Evolutionary conservation across 2,113 vertebrate genomes (phyloP).

Genomic region (Antigone vipio): DNA sequence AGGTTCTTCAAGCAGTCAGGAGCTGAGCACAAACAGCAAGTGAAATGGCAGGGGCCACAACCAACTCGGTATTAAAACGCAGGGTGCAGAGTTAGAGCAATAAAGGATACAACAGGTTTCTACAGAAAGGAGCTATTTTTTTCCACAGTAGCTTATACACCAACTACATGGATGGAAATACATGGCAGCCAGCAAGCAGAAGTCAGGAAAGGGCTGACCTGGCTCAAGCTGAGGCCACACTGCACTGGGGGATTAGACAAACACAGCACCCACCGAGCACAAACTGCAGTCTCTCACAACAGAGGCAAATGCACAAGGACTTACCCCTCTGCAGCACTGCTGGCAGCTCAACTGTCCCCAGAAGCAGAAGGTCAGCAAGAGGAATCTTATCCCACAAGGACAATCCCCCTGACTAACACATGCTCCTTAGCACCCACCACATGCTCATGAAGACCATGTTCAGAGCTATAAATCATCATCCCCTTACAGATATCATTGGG

Average conservation of each 20-base stretch:
- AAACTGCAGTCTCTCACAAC: not conserved
- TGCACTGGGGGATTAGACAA: not conserved
- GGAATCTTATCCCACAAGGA: not conserved
- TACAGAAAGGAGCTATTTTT: not conserved
- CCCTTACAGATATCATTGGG: not conserved
- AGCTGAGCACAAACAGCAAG: not conserved
- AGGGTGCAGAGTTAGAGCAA: not conserved
- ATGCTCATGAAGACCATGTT: not conserved
- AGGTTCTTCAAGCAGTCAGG: not conserved
- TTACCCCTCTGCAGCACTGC: not conserved
- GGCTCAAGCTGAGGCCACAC: not conserved
- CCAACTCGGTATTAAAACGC: not conserved
- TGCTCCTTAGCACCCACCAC: not conserved
- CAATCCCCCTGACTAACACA: not conserved
- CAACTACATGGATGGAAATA: not conserved
- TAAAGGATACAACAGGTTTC: not conserved
- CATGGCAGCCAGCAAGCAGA: not conserved
- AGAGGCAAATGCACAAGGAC: not conserved
- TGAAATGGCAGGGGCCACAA: not conserved
- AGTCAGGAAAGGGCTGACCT: not conserved
- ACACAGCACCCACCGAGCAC: too few relatives aligned
- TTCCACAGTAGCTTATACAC: not conserved
- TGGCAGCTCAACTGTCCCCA: accelerated
- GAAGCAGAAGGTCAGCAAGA: not conserved
- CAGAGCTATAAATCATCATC: not conserved